Conservation (phyloP, 2,888 invertebrate species). For the Hanleya hanleyi region DNA sequence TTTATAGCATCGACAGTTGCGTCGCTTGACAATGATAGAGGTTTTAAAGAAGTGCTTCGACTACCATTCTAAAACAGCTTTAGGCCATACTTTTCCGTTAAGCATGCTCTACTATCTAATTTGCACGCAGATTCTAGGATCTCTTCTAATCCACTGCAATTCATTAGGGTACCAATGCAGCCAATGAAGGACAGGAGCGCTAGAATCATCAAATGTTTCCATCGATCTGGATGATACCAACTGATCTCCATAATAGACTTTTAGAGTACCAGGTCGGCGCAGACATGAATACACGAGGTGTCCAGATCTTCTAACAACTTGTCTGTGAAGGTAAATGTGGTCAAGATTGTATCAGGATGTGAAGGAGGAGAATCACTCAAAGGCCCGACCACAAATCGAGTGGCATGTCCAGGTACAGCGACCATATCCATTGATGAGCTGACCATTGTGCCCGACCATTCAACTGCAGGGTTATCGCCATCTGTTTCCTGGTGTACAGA, state of each 20-base stretch:
- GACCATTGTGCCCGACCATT: neutral
- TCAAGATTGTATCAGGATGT: conserved; percentile 16
- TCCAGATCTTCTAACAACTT: conserved; percentile 9
- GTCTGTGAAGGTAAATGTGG: conserved; percentile 15
- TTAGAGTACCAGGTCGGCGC: conserved; percentile 17
- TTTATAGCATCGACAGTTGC: conserved; percentile 8
- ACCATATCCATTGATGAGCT: neutral
- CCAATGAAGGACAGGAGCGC: neutral
- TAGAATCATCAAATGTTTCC: conserved; percentile 20
- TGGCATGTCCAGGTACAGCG: neutral
- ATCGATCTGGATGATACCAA: conserved; percentile 10
- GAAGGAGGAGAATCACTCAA: conserved; percentile 16
- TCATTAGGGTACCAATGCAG: neutral
- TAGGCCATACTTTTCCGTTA: conserved; percentile 24
- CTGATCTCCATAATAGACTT: neutral
- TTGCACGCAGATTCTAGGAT: conserved; percentile 11
- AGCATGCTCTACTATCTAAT: conserved; percentile 7
- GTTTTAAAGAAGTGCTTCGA: neutral
- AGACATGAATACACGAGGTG: conserved; percentile 10
- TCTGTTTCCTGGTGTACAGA: no score
- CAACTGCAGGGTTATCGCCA: neutral
- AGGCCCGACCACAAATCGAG: neutral
- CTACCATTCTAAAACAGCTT: conserved; percentile 23
- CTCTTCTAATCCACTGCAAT: conserved; percentile 18
- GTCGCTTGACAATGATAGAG: neutral